A percentile compares a stretch with the other conserved stretches of the same genome.
These are phyloP conservation scores for Nemoura dubitans DNA, from an alignment of 2,888 invertebrate species.

Conservation along the genomic window DNA sequence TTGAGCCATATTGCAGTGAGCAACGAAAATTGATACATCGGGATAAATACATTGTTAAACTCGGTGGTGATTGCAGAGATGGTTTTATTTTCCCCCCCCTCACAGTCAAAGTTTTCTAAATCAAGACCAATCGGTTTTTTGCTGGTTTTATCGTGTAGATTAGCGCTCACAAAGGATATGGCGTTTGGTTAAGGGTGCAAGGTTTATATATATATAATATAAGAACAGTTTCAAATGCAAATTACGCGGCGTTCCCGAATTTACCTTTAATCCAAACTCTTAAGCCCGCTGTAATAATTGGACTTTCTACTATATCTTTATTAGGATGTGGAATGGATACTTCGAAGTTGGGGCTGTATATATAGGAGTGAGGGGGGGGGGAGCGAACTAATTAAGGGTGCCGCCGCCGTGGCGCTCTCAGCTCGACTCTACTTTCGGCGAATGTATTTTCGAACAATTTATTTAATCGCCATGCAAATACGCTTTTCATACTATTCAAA, in stretches of 20 bases:
- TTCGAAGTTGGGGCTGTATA: too few relatives aligned
- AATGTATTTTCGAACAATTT: neutral
- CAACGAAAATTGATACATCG: too few relatives aligned
- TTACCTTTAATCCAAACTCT: neutral
- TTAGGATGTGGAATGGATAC: neutral
- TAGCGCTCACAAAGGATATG: neutral
- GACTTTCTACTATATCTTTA: neutral
- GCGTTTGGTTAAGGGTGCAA: neutral
- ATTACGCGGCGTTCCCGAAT: neutral
- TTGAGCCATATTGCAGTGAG: neutral
- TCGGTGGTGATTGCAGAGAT: neutral
- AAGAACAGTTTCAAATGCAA: neutral
- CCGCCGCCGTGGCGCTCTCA: neutral
- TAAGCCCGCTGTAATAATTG: neutral
- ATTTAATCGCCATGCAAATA: slow-evolving; percentile 7
- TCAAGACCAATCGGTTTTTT: neutral
- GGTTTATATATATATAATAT: too few relatives aligned
- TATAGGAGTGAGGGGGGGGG: neutral
- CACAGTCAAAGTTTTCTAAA: neutral
- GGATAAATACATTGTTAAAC: too few relatives aligned
- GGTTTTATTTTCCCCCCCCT: neutral
- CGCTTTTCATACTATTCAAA: slow-evolving; percentile 12
- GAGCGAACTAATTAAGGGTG: neutral
- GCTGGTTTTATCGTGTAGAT: neutral
- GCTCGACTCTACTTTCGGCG: neutral